These are phyloP conservation scores for Nomada fucata DNA, from an alignment of 2,888 invertebrate species.

Conservation along the genomic window DNA sequence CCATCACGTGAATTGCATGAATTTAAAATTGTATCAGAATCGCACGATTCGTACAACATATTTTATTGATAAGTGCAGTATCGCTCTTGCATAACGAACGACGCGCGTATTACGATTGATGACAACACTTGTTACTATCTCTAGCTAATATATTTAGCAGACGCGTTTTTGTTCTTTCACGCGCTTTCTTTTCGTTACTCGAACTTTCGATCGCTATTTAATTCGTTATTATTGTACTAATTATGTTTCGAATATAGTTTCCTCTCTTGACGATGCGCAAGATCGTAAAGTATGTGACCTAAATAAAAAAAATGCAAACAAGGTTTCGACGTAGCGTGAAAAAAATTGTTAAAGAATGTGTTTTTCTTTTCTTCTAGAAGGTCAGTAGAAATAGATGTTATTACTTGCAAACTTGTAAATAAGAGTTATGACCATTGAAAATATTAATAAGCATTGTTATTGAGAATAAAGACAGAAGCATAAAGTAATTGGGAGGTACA, in stretches of 20 bases:
- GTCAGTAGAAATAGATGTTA: background rate
- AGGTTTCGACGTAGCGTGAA: background rate
- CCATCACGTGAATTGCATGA: background rate
- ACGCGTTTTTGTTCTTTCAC: constrained; percentile 5
- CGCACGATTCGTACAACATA: background rate
- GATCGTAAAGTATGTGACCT: background rate
- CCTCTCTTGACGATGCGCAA: background rate
- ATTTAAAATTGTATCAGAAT: background rate
- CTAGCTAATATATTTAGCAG: background rate
- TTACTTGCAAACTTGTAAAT: background rate
- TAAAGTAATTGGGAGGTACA: background rate
- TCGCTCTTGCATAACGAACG: constrained; percentile 45
- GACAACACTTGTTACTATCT: constrained; percentile 2
- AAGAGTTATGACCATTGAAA: background rate
- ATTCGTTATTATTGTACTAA: background rate
- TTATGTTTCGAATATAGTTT: background rate
- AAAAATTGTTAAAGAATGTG: background rate
- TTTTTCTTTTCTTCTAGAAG: background rate
- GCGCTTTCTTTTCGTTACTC: background rate
- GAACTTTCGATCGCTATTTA: background rate
- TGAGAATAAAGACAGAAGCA: background rate
- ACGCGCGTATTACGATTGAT: constrained; percentile 17
- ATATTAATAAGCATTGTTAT: background rate
- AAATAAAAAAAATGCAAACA: background rate
- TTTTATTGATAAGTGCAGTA: constrained; percentile 37